These are phyloP conservation scores for Celastrina argiolus DNA, from an alignment of 2,888 invertebrate species.

Conservation along the genomic window DNA sequence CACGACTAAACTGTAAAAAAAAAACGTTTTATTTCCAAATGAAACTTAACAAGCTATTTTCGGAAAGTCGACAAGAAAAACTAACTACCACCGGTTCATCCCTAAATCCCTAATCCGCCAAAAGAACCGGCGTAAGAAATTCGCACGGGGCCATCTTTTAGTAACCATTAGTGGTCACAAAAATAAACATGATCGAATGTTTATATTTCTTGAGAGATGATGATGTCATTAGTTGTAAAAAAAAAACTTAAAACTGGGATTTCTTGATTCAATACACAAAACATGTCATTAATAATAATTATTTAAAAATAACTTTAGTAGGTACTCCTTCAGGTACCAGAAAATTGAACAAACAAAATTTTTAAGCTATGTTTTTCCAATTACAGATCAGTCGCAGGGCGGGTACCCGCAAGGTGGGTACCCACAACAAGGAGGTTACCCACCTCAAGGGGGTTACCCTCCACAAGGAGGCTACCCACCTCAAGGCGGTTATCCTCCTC, in stretches of 20 bases:
- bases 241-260: not conserved
- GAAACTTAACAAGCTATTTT: no score
- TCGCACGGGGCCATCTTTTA: no score
- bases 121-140: no score
- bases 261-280: not conserved
- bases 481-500: slow-evolving; percentile 50
- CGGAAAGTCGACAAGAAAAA: no score
- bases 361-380: not conserved
- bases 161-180: not conserved
- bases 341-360: not conserved
- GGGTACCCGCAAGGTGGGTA: slow-evolving; percentile 56
- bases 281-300: no score
- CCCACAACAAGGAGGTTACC: slow-evolving; percentile 44
- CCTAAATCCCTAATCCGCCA: no score
- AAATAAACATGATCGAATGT: not conserved
- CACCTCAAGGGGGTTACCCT: slow-evolving; percentile 41
- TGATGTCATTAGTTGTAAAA: not conserved
- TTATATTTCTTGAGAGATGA: not conserved
- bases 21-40: no score
- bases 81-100: no score
- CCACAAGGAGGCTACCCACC: slow-evolving; percentile 47
- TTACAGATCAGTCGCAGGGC: slow-evolving; percentile 42
- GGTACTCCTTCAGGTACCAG: not conserved
- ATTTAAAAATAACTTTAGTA: no score
- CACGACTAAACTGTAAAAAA: no score